Percentiles rank a stretch among this genome's conserved stretches.
Conservation (phyloP, 2,888 invertebrate species). For the Clivina fossor region DNA sequence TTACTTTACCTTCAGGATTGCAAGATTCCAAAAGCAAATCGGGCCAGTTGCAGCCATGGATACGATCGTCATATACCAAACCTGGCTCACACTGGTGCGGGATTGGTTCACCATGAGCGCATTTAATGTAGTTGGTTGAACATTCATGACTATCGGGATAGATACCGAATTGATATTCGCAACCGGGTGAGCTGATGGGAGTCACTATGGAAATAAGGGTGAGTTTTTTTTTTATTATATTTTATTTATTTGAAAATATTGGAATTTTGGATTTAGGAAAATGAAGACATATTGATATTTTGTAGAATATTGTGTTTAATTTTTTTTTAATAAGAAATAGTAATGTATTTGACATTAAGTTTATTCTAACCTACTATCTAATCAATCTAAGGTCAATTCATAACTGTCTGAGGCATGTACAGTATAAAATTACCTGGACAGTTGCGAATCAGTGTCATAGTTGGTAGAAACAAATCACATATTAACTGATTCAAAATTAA, state of each 20-base stretch:
- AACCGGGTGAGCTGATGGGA: constrained; percentile 77
- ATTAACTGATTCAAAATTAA: no score
- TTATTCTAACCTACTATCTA: no score
- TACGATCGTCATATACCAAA: constrained; percentile 83
- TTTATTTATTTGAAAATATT: neutral
- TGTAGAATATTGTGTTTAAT: no score
- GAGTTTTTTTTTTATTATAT: neutral
- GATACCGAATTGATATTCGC: constrained; percentile 86
- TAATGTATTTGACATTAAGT: no score
- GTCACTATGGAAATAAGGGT: constrained; percentile 62
- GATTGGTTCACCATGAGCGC: constrained; percentile 78
- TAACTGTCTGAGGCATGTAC: no score
- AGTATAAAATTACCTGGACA: no score
- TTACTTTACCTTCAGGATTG: constrained; percentile 82
- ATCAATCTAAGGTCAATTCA: no score
- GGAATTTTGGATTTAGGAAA: neutral
- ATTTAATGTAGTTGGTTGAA: constrained; percentile 84
- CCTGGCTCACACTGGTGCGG: constrained; percentile 84
- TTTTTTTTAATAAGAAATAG: no score
- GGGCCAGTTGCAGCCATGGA: constrained; percentile 92
- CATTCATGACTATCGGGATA: constrained; percentile 80
- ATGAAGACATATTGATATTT: no score
- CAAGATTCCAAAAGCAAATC: constrained; percentile 84
- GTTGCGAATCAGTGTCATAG: no score
- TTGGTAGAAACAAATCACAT: no score